Percentiles rank a stretch among this genome's conserved stretches.
phyloP scores from a whole-genome alignment of 2,113 vertebrate species.

The Ophiodon elongatus region DNA sequence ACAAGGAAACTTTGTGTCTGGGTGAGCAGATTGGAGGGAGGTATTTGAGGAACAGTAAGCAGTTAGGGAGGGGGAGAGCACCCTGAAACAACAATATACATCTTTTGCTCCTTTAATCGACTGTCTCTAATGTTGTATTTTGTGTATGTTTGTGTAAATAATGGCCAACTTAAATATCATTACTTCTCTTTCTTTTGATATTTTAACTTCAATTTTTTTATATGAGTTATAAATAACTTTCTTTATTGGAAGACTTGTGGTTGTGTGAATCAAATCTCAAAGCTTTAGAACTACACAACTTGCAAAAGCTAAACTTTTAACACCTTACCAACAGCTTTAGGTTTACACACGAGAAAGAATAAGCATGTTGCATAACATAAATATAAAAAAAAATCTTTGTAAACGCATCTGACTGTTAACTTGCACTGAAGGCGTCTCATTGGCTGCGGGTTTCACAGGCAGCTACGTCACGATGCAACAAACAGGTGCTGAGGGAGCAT shows the following conservation, averaged over 20 bases:
- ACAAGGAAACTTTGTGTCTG: neutral
- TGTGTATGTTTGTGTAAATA: too few relatives aligned
- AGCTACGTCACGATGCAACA: constrained; percentile 71
- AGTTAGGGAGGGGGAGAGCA: too few relatives aligned
- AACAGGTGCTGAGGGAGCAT: constrained; percentile 75
- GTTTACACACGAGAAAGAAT: neutral
- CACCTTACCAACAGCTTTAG: neutral
- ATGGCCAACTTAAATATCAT: neutral
- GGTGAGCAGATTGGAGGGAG: neutral
- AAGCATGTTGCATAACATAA: neutral
- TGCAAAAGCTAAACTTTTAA: neutral
- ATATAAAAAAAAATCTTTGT: too few relatives aligned
- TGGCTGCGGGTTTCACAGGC: neutral
- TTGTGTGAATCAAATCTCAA: neutral
- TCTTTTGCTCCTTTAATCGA: neutral
- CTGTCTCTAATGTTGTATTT: neutral
- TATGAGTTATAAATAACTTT: neutral
- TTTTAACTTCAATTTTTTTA: too few relatives aligned
- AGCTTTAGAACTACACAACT: neutral
- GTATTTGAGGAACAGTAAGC: neutral
- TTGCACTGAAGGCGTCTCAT: constrained; percentile 33
- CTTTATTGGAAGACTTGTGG: neutral
- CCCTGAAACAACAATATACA: neutral
- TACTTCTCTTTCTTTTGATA: too few relatives aligned
- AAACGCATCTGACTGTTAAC: constrained; percentile 5